phyloP scores from a whole-genome alignment of 2,113 vertebrate species.

The Phaethornis superciliosus region DNA sequence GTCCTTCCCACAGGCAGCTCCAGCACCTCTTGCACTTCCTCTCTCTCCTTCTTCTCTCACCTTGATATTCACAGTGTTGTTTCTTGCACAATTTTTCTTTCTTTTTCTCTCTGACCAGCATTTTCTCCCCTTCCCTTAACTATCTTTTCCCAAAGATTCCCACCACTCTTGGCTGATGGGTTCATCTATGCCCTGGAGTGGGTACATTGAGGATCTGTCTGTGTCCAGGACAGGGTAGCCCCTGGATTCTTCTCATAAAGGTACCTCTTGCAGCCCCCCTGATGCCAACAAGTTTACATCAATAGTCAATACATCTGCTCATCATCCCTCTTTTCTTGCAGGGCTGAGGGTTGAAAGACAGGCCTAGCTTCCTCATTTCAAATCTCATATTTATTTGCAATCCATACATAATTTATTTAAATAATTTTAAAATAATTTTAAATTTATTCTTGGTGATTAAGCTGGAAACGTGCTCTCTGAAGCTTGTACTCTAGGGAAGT shows the following conservation, averaged over 20 bases:
- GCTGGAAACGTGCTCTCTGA: not conserved
- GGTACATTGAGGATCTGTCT: too few relatives aligned
- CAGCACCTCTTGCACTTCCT: not conserved
- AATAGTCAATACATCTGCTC: not conserved
- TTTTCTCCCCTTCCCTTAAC: not conserved
- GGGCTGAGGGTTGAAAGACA: not conserved
- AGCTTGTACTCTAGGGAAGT: not conserved
- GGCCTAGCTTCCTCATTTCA: not conserved
- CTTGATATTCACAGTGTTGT: not conserved
- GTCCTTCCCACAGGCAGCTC: not conserved
- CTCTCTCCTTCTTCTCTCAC: not conserved
- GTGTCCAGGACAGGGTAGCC: not conserved
- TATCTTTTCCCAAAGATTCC: not conserved
- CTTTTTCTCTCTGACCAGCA: not conserved
- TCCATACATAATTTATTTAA: not conserved
- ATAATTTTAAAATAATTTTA: not conserved
- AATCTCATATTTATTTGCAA: not conserved
- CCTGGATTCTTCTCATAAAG: not conserved
- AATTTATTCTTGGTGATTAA: conserved; percentile 6
- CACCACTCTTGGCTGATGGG: not conserved
- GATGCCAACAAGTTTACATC: not conserved
- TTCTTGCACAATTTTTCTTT: not conserved
- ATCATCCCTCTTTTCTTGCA: not conserved
- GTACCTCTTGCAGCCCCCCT: not conserved
- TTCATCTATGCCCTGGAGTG: too few relatives aligned